These are phyloP conservation scores for Epicauta chinensis DNA, from an alignment of 1,140 invertebrate species.

Conservation along the genomic window DNA sequence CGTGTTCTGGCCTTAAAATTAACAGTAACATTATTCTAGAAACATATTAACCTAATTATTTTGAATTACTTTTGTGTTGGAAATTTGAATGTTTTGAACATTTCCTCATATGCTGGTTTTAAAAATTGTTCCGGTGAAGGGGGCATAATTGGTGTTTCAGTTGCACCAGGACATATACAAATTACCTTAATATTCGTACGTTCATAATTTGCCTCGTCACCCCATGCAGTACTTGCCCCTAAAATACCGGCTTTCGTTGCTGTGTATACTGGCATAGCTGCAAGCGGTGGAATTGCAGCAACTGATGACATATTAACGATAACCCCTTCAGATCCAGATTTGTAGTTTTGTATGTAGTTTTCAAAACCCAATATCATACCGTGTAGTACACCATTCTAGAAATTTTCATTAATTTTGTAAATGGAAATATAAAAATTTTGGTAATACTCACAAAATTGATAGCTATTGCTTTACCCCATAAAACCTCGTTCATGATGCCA, in stretches of 20 bases:
- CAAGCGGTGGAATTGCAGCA: slow-evolving; percentile 16
- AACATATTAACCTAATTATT: neutral
- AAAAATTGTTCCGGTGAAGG: neutral
- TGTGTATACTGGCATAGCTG: slow-evolving; percentile 26
- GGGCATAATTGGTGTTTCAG: slow-evolving; percentile 23
- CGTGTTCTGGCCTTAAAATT: slow-evolving; percentile 19
- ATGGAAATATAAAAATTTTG: neutral
- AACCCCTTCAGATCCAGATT: slow-evolving; percentile 24
- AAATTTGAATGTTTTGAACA: neutral
- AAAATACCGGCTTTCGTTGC: slow-evolving; percentile 28
- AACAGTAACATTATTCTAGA: neutral
- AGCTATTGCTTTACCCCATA: slow-evolving; percentile 44
- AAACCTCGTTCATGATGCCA: slow-evolving; percentile 44
- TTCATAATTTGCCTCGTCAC: slow-evolving; percentile 18
- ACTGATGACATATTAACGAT: slow-evolving; percentile 30
- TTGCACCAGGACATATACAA: slow-evolving; percentile 38
- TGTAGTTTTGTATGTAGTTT: slow-evolving; percentile 28
- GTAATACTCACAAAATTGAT: slow-evolving; percentile 49
- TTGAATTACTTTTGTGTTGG: neutral
- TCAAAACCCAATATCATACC: slow-evolving; percentile 30
- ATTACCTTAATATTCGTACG: slow-evolving; percentile 36
- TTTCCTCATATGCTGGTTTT: slow-evolving; percentile 4
- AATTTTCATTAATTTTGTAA: neutral
- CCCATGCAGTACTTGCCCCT: slow-evolving; percentile 24
- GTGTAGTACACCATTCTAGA: slow-evolving; percentile 30